phyloP scores from a whole-genome alignment of 1,140 invertebrate species.

The Panagrolaimus sp. region DNA sequence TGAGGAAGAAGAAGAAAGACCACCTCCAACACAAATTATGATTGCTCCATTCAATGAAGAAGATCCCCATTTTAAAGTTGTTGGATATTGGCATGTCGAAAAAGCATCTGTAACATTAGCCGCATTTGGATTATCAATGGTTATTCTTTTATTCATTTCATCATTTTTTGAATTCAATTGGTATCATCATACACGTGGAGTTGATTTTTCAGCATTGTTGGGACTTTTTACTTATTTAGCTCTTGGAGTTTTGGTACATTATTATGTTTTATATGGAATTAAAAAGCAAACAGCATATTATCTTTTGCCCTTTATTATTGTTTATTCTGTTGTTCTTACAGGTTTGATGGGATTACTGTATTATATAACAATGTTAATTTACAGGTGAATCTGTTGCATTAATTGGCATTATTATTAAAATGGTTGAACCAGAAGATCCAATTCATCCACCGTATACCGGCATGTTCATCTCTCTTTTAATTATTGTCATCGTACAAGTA shows the following conservation, averaged over 20 bases:
- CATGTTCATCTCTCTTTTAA: neutral
- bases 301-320: slow-evolving; percentile 54
- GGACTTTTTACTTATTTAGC: slow-evolving; percentile 49
- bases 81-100: slow-evolving; percentile 46
- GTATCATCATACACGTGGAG: slow-evolving; percentile 52
- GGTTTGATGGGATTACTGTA: slow-evolving; percentile 36
- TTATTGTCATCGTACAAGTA: slow-evolving; percentile 11
- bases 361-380: neutral
- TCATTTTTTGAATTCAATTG: slow-evolving; percentile 58
- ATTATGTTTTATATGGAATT: slow-evolving; percentile 51
- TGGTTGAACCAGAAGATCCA: neutral
- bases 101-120: slow-evolving; percentile 50
- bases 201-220: slow-evolving; percentile 51
- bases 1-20: slow-evolving; percentile 48
- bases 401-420: neutral
- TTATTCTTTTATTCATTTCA: slow-evolving; percentile 50
- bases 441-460: neutral
- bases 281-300: slow-evolving; percentile 40
- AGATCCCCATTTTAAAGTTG: slow-evolving; percentile 40
- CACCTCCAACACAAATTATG: slow-evolving; percentile 47
- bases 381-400: neutral
- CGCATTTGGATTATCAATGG: slow-evolving; percentile 51
- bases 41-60: slow-evolving; percentile 54
- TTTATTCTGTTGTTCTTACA: slow-evolving; percentile 45
- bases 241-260: slow-evolving; percentile 49